phyloP scores from a whole-genome alignment of 2,797 vertebrate species.

The Phataginus tetradactyla region DNA sequence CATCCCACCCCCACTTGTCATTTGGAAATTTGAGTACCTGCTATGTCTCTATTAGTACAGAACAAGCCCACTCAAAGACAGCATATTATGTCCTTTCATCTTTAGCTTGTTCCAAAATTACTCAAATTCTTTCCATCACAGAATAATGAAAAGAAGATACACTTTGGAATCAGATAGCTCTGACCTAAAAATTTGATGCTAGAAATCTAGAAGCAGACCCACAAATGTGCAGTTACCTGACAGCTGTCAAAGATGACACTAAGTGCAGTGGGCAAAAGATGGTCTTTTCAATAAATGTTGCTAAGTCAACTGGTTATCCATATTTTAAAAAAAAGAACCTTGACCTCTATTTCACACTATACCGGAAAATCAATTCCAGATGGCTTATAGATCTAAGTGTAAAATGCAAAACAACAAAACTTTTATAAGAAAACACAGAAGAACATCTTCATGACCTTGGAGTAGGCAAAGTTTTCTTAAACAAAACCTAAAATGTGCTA shows the following conservation, averaged over 20 bases:
- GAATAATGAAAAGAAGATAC: slow-evolving; percentile 20
- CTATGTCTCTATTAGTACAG: neutral
- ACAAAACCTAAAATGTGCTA: slow-evolving; percentile 38
- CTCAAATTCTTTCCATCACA: neutral
- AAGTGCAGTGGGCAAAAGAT: neutral
- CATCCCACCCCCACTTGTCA: neutral
- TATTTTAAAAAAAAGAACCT: neutral
- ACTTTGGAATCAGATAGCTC: neutral
- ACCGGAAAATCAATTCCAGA: slow-evolving; percentile 42
- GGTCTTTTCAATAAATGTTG: neutral
- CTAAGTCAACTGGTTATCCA: neutral
- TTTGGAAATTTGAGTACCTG: neutral
- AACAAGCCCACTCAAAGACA: neutral
- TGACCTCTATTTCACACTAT: slow-evolving; percentile 7
- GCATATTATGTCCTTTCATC: neutral
- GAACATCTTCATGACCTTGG: slow-evolving; percentile 1
- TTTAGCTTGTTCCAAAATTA: slow-evolving; percentile 6
- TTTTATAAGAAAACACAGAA: slow-evolving; percentile 33
- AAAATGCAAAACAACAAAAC: slow-evolving; percentile 35
- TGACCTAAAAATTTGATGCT: neutral
- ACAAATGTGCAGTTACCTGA: neutral
- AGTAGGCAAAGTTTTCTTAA: slow-evolving; percentile 26
- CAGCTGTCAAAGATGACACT: neutral
- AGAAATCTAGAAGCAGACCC: neutral
- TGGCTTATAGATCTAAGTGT: neutral